Conservation (phyloP, 2,797 vertebrate genomes). For the Sebastes aleutianus region DNA sequence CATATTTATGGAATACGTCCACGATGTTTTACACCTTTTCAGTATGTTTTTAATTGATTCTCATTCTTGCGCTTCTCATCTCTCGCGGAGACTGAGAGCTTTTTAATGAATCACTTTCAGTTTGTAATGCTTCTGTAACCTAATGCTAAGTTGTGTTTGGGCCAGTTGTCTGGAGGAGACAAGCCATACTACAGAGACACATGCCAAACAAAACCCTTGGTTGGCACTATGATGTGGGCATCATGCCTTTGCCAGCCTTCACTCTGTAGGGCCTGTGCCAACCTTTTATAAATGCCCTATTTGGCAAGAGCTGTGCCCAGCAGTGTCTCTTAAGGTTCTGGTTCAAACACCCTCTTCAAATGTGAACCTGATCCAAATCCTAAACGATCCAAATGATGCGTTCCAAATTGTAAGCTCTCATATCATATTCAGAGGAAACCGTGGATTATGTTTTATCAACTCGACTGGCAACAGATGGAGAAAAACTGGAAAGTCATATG, state of each 20-base stretch:
- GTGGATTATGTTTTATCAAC: constrained; percentile 77
- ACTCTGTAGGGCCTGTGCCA: constrained; percentile 75
- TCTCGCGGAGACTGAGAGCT: constrained; percentile 28
- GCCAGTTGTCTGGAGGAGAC: constrained; percentile 73
- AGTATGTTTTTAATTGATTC: constrained; percentile 37
- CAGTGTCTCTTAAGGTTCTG: constrained; percentile 80
- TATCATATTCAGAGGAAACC: constrained; percentile 76
- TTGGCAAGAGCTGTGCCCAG: constrained; percentile 77
- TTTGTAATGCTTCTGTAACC: constrained; percentile 66
- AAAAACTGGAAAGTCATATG: constrained; percentile 70
- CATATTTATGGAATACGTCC: background rate
- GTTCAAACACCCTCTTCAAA: constrained; percentile 81
- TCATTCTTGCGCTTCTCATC: constrained; percentile 32
- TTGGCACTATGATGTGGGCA: constrained; percentile 77
- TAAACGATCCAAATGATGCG: constrained; percentile 78
- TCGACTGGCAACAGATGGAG: constrained; percentile 73
- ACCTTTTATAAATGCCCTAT: constrained; percentile 82
- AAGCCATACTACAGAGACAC: constrained; percentile 73
- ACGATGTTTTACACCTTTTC: constrained; percentile 25
- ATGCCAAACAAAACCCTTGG: constrained; percentile 81
- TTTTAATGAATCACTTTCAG: constrained; percentile 64
- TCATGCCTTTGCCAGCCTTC: constrained; percentile 78
- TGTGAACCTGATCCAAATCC: constrained; percentile 77
- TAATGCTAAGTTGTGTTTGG: constrained; percentile 71
- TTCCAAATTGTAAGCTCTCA: constrained; percentile 81